phyloP scores from a whole-genome alignment of 2,113 vertebrate species.

The Catharus bicknelli region DNA sequence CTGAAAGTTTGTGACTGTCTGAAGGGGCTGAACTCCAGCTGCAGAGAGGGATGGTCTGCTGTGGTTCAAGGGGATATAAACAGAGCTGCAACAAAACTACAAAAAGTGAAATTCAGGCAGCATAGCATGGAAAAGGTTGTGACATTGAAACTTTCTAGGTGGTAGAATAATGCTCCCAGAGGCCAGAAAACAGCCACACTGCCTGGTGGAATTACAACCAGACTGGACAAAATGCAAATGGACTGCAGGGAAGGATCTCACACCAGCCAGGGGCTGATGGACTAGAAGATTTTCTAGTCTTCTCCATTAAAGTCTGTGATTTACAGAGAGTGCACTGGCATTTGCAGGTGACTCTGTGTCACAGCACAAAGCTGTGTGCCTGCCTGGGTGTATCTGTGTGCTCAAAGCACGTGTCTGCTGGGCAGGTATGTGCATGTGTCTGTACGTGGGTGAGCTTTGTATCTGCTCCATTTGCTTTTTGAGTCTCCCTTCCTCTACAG shows the following conservation, averaged over 20 bases:
- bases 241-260: background rate
- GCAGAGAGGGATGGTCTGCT: background rate
- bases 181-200: background rate
- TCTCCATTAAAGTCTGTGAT: background rate
- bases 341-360: background rate
- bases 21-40: background rate
- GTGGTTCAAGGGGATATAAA: background rate
- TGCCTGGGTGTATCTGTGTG: background rate
- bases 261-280: background rate
- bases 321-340: background rate
- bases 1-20: background rate
- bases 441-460: slow-evolving; percentile 15
- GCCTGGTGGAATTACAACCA: background rate
- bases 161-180: slow-evolving; percentile 5
- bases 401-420: slow-evolving; percentile 12
- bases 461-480: background rate
- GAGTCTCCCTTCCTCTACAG: background rate
- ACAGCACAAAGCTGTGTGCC: background rate
- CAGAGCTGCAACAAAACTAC: background rate
- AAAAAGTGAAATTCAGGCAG: background rate
- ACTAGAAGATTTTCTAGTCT: background rate
- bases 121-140: background rate
- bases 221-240: slow-evolving; percentile 8
- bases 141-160: background rate
- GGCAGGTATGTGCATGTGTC: background rate